Base-by-base conservation (phyloP, 2,797 vertebrate species). In the Halcyon smyrnensis region DNA sequence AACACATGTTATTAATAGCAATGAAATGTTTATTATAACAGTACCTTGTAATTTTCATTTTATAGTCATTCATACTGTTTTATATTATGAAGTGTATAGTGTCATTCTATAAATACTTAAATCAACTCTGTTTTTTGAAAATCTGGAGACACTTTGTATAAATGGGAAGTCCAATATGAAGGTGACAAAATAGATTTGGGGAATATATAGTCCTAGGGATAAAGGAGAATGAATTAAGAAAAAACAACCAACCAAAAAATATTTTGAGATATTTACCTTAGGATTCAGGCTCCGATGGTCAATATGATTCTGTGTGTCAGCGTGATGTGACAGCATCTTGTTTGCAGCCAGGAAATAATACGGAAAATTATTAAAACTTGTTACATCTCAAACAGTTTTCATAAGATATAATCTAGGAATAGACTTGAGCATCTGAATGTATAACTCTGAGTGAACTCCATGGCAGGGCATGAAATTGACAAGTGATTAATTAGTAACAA, bases 281-380 rank as follows among this genome's bases (percentile, higher is more conserved):
- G 68, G 53, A 83, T 79, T 68, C 75, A 90, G 50, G 43, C 64
- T 96, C 53, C 93, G 73, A 34, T 91, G 78, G 62, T 91, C 91
- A 54, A 0, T 87, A 12, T 69, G 84, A 87, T 92, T 95, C 68
- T 84, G 62, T 62, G 54, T 67, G 48, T 96, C 91, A 84, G 84
- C 59, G 10, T 73, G 65, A 48, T 89, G 84, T 37, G 69, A 96
- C 91, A 92, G 85, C 77, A 87, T 53, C 81, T 95, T 53, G 37
- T 91, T 94, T 92, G 90, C 57, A 84, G 45, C 36, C 60, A 64
- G 45, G 46, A 93, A 84, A n/a, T 77, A 89, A 67, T 3, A 76
- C 21, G 19, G 54, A 75, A 80, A 91, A 53, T 12, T 34, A 63
- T 62, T 69, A 67, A 15, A 86, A 70, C 24, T 27, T 53, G 15